phyloP scores from a whole-genome alignment of 2,113 vertebrate genomes.

The Anhinga anhinga region DNA sequence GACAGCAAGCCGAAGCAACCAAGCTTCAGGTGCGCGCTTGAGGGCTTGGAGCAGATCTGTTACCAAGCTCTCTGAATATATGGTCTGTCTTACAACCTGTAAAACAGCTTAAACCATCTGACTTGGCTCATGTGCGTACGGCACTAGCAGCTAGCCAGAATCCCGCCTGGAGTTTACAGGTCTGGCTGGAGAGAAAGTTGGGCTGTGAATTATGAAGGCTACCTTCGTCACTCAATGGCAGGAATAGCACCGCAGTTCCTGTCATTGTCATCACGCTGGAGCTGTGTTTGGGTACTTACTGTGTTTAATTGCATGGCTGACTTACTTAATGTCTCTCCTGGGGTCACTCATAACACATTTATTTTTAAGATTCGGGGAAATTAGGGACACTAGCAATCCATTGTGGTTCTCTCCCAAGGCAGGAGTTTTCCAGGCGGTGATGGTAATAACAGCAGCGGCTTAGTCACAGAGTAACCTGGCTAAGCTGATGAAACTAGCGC shows the following conservation, averaged over 20 bases:
- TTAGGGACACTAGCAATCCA: background rate
- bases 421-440: background rate
- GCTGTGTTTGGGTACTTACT: background rate
- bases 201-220: background rate
- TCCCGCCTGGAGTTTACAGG: background rate
- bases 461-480: background rate
- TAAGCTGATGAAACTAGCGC: background rate
- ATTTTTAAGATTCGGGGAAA: constrained; percentile 43
- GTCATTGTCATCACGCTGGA: background rate
- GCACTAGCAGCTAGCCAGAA: background rate
- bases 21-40: fast-evolving
- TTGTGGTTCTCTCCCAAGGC: background rate
- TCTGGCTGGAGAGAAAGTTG: background rate
- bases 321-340: constrained; percentile 28
- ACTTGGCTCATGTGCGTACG: background rate
- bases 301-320: constrained; percentile 4
- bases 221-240: background rate
- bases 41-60: background rate
- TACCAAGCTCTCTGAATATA: background rate
- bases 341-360: constrained; percentile 16
- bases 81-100: fast-evolving
- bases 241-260: constrained; percentile 27
- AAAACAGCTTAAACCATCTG: background rate
- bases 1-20: fast-evolving
- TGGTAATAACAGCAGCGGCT: background rate